Base-by-base conservation (phyloP, 2,113 vertebrate species). In the Lucifuga dentata region DNA sequence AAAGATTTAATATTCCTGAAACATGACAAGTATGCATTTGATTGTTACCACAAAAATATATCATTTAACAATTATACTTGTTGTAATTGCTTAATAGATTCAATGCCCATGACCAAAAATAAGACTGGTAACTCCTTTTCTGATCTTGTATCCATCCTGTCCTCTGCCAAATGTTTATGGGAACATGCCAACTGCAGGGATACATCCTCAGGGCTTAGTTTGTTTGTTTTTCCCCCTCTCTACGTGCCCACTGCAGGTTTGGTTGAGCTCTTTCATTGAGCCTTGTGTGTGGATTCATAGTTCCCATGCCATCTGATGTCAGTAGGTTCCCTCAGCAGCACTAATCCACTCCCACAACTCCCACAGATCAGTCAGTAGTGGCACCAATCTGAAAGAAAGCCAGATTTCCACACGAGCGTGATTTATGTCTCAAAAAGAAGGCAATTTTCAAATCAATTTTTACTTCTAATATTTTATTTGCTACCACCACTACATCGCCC, bases 231-330 rank as follows among this genome's bases (percentile, higher is more conserved):
- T 45, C 60, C 48, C 70, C 73, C 70, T 81, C 60, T 81, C 62
- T 85, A 59, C 73, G 80, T 90, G 86, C 85, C 78, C 58, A 7
- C 12, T 61, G 64, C 69, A 84, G 76, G 88, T 83, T 83, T 84
- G 76, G 74, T 53, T 45, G 61, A 67, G 78, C 75, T 84, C 79
- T 52, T 64, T 40, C 46, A 33, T 40, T 84, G 86, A 84, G 81
- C 88, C 77, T 52, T 60, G 80, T 77, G 75, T 85, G 81, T 83
- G 71, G 77, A 84, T 75, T 80, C 72, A 51, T 71, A 66, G 76
- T 83, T 91, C 85, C 82, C 85, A 81, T 85, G 80, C 88, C 88
- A 91, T 91, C 89, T 90, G 89, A 91, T 89, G 89, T 91, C 89
- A 90, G 90, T 85, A 90, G 84, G 72, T 79, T 88, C 72, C 86